Percentiles rank a stretch among this genome's conserved stretches.
These are phyloP conservation scores for Macroglossus sobrinus DNA, from an alignment of 2,113 vertebrate genomes.

Conservation along the genomic window DNA sequence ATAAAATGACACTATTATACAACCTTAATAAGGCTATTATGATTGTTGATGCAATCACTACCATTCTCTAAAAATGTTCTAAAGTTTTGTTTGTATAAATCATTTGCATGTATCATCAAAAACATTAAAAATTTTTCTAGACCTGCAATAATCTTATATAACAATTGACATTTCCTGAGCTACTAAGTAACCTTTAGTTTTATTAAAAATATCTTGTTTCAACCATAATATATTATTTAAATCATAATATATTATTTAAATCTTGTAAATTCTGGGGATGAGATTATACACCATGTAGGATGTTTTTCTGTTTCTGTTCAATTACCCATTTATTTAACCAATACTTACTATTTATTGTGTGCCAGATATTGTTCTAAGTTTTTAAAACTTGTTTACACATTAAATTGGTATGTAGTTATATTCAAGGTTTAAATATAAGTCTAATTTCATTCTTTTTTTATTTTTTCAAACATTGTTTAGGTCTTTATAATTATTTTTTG, in stretches of 20 bases:
- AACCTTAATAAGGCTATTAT: neutral
- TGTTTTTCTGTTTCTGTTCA: neutral
- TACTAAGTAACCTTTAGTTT: neutral
- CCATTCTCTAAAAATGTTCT: neutral
- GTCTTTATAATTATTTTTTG: constrained; percentile 3
- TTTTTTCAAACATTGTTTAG: neutral
- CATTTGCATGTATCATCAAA: neutral
- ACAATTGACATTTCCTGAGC: neutral
- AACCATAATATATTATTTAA: neutral
- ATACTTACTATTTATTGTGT: neutral
- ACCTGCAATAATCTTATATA: neutral
- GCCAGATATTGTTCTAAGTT: neutral
- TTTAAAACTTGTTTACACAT: neutral
- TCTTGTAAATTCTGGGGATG: neutral
- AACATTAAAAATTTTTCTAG: neutral
- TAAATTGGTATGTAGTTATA: neutral
- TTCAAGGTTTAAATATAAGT: neutral
- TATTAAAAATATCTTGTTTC: neutral
- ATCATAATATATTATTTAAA: neutral
- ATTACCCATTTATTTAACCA: neutral
- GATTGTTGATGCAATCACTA: neutral
- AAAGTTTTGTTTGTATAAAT: neutral
- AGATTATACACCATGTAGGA: neutral
- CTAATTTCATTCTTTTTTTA: neutral
- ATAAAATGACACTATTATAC: neutral